Conservation (phyloP, 2,797 vertebrate genomes). For the Cryptoprocta ferox region DNA sequence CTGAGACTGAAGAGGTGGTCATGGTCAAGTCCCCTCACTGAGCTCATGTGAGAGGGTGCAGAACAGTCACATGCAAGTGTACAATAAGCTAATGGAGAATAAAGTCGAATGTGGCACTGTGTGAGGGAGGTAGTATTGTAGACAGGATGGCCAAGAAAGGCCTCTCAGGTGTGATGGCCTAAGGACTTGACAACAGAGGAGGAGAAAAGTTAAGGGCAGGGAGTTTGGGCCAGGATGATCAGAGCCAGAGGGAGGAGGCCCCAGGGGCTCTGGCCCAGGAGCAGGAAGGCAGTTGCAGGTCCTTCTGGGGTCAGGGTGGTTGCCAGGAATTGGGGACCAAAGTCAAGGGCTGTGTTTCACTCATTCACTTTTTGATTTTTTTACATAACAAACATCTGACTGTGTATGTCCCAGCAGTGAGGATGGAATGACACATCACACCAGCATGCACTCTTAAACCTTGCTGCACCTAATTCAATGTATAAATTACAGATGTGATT, state of each 20-base stretch:
- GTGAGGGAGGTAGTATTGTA: neutral
- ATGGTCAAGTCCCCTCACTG: accelerated
- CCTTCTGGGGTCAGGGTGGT: accelerated
- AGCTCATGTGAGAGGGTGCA: accelerated
- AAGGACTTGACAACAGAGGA: neutral
- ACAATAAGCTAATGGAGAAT: too few relatives aligned
- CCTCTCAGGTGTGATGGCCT: neutral
- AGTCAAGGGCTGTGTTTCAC: accelerated
- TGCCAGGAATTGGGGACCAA: accelerated
- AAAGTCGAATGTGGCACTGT: neutral
- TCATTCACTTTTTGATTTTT: too few relatives aligned
- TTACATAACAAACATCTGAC: neutral
- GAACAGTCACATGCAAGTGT: accelerated
- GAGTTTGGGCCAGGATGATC: neutral
- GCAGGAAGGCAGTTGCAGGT: too few relatives aligned
- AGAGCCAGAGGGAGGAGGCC: neutral
- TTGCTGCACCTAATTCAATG: neutral
- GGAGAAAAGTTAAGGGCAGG: neutral
- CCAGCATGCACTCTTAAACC: neutral
- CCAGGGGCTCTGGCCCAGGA: too few relatives aligned
- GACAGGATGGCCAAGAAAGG: neutral
- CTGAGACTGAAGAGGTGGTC: neutral
- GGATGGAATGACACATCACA: too few relatives aligned
- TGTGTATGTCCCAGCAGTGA: too few relatives aligned
- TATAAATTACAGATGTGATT: accelerated